Base-by-base conservation (phyloP, 2,113 vertebrate genomes). In the Epinephelus fuscoguttatus region DNA sequence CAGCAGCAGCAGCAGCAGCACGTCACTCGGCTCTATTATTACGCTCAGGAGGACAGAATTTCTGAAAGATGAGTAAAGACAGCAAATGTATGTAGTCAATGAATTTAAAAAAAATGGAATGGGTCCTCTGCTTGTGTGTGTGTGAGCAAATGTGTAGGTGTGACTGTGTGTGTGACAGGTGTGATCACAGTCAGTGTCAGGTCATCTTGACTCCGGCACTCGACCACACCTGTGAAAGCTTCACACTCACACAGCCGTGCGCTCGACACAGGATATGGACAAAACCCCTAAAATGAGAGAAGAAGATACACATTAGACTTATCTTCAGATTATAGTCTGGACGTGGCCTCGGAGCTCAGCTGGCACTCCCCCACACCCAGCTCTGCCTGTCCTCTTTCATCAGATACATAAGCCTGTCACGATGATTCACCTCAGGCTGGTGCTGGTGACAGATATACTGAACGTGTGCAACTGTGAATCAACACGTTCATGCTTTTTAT, bases 181-280 rank as follows among this genome's bases (percentile, higher is more conserved):
- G 87, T 61, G 53, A 85, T 56, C 27, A 3, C 27, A 33, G 66
- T 50, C 37, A 8, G 21, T 78, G 84, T 88, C 66, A 56, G 79
- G 84, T 92, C 85, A 67, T 72, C 64, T 61, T 37, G 76, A 89
- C 84, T 68, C 73, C 0, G 8, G 18, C 9, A 19, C 68, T 70
- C 4, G 1, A 27, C 21, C 78, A 61, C 78, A 37, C 70, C 45
- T 68, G 53, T 66, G 23, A 81, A 33, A 59, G 37, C 56, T 8
- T 57, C 50, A 69, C 12, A 60, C 50, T 70, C 56, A 27, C 9
- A 25, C 3, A 27, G 15, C 19, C 4, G 59, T 17, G 14, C 45
- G 62, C 27, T 40, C 1, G 60, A 68, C 60, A 27, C 52, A 30
- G 40, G 27, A 17, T 62, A 6, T 21, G 27, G 11, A 60, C 49